Base-by-base conservation (phyloP, 37 sponge, comb jelly and placozoan species). In the Chondrilla cf. caribensis region DNA sequence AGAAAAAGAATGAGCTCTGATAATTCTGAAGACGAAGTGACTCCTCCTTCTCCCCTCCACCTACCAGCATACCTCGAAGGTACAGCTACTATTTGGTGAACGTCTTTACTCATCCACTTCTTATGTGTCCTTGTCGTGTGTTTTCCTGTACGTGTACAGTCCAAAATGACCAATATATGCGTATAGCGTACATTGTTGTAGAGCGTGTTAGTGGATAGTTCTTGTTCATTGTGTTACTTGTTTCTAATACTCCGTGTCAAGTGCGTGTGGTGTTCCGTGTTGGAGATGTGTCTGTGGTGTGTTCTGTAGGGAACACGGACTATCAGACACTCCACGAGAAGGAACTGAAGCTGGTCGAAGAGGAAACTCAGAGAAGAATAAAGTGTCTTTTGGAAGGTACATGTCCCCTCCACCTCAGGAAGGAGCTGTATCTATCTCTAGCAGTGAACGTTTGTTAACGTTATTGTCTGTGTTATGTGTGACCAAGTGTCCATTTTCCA, bases 341-440 rank as follows among this genome's bases (percentile, higher is more conserved):
- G 43, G 92, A 87, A 37, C 55, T 84, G 11, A 43, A 70, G 17
- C 60, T 60, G 62, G 87, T 93, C 17, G 90, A 87, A 42, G 77
- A 65, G 7, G 93, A 88, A 1, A 89, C 90, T 8, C 93, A 89
- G 38, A 84, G 43, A 41, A 78, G 93, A 24, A 86, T 93, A 3
- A 86, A 87, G 44, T 78, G 85, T 25, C 85, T 93, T 33, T 85
- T 93, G 15, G 93, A 93, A 77, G 93, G 86, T 9, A 8, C 36
- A 43, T 62, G 6, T 62, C 64, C 25, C 22, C 11, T 55, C 11
- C 57, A 19, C 17, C 11, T 11, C 57, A 55, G 17, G 57, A 11
- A 19, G 11, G 57, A 19, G 57, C 17, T 11, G 17, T 55, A 19
- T 19, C 57, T 55, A 19, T 55, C 17, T 19, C 57, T 55, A 55